A percentile compares a stretch with the other conserved stretches of the same genome.
These are phyloP conservation scores for Crotalus viridis DNA, from an alignment of 2,113 vertebrate genomes.

Conservation along the genomic window DNA sequence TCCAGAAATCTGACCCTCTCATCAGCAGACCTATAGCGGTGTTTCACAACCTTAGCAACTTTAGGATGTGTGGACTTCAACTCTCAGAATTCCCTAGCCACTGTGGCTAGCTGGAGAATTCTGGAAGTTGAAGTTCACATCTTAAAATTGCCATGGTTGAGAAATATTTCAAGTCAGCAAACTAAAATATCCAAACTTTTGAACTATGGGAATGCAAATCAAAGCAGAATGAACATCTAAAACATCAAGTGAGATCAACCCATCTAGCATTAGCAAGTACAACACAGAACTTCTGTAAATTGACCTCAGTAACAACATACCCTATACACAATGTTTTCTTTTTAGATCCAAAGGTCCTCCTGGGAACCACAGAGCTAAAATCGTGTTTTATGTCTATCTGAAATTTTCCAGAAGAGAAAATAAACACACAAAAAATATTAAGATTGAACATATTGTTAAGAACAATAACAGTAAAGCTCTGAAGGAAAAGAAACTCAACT, in stretches of 20 bases:
- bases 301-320: background rate
- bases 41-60: background rate
- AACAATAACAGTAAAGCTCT: conserved; percentile 26
- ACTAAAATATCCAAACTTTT: background rate
- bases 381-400: background rate
- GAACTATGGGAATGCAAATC: background rate
- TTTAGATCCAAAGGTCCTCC: background rate
- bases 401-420: conserved; percentile 37
- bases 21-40: background rate
- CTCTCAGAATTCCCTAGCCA: background rate
- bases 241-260: background rate
- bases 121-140: background rate
- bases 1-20: conserved; percentile 31
- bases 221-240: background rate
- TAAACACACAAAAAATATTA: conserved; percentile 16
- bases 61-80: background rate
- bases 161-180: background rate
- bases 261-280: background rate
- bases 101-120: background rate
- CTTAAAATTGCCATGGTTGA: background rate
- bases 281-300: background rate
- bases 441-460: background rate
- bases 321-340: background rate
- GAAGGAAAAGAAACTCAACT: conserved; percentile 20
- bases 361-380: background rate